Percentiles rank a stretch among this genome's conserved stretches.
Conservation (phyloP, 2,888 invertebrate genomes). For the Alsophila aescularia region DNA sequence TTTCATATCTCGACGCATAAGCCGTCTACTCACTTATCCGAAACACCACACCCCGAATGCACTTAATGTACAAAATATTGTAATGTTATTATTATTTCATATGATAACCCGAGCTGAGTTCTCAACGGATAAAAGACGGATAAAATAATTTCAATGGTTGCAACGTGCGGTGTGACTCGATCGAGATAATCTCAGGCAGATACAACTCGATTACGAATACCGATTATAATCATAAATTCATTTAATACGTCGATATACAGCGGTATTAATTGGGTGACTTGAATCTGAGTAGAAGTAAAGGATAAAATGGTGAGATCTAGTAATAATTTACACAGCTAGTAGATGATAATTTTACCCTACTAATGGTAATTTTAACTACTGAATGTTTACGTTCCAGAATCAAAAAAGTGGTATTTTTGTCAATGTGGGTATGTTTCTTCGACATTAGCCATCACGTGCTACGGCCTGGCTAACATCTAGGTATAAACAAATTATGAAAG, state of each 20-base stretch:
- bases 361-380: constrained; percentile 3
- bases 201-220: constrained; percentile 39
- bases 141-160: constrained; percentile 71
- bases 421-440: not conserved
- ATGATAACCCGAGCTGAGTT: constrained; percentile 68
- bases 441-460: too few relatives aligned
- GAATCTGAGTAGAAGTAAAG: constrained; percentile 27
- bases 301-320: constrained; percentile 34
- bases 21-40: constrained; percentile 65
- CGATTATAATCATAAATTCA: constrained; percentile 54
- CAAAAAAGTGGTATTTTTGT: not conserved
- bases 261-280: constrained; percentile 43
- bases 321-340: constrained; percentile 15
- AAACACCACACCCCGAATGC: constrained; percentile 70
- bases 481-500: too few relatives aligned
- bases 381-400: not conserved
- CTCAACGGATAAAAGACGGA: constrained; percentile 47
- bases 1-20: constrained; percentile 62
- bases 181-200: constrained; percentile 58
- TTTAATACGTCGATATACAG: constrained; percentile 39
- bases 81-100: constrained; percentile 80
- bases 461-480: too few relatives aligned
- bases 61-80: constrained; percentile 81
- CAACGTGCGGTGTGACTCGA: constrained; percentile 50
- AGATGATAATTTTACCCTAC: not conserved